These are phyloP conservation scores for Hermodice carunculata DNA, from an alignment of 2,888 invertebrate genomes.

Conservation along the genomic window DNA sequence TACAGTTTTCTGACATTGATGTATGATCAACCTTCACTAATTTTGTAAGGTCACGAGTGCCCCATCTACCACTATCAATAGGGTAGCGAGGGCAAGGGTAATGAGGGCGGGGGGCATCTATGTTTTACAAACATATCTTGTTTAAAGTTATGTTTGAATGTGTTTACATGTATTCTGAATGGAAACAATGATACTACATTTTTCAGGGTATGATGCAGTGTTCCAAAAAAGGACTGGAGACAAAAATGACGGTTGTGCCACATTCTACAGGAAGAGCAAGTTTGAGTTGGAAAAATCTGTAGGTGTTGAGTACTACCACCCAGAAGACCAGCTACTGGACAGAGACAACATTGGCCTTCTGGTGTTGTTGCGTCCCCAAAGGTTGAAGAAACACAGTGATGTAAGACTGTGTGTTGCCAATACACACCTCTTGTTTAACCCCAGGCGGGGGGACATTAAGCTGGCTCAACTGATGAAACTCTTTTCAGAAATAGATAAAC, in stretches of 20 bases:
- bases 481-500: slow-evolving; percentile 85
- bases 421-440: slow-evolving; percentile 95
- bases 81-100: too few relatives aligned
- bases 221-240: slow-evolving; percentile 85
- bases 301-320: slow-evolving; percentile 79
- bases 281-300: slow-evolving; percentile 78
- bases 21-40: too few relatives aligned
- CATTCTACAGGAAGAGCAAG: slow-evolving; percentile 80
- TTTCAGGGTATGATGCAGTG: slow-evolving; percentile 79
- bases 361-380: slow-evolving; percentile 75
- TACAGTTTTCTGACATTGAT: too few relatives aligned
- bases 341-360: slow-evolving; percentile 91
- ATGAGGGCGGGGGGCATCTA: too few relatives aligned
- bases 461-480: slow-evolving; percentile 89
- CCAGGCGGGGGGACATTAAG: slow-evolving; percentile 87
- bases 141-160: neutral
- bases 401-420: slow-evolving; percentile 82
- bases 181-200: slow-evolving; percentile 37
- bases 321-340: slow-evolving; percentile 77
- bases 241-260: slow-evolving; percentile 90
- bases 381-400: slow-evolving; percentile 53
- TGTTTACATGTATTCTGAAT: neutral
- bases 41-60: too few relatives aligned
- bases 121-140: too few relatives aligned
- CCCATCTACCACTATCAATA: too few relatives aligned